Evolutionary conservation across 2,113 vertebrate genomes (phyloP), one percentile per base, ranked within the genome.

Genomic region (Panthera tigris): DNA sequence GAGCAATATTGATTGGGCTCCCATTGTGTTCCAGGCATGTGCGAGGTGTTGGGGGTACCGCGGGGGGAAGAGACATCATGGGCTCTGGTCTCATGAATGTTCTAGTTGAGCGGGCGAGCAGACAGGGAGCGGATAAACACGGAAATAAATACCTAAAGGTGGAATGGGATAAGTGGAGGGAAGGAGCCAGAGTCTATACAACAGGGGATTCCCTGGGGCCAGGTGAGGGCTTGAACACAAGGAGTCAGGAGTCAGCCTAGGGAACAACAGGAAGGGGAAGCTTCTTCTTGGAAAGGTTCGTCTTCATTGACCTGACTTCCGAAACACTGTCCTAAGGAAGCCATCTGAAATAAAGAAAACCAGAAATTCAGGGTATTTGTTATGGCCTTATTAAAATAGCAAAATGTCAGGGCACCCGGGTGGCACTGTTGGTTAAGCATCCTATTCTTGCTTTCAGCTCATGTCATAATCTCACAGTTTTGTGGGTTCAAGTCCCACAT

Each of bases 41-140:
- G 18, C 12, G 4, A 27, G 63, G 48, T 50, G 65, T 65, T 12
- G 15, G 55, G 27, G 50, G 39, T 7, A 31, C 2, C 1, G 65
- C 36, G 13, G 0, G 13, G 0, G 27, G 57, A 45, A 9, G 36
- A 73, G 79, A 15, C 6, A 5, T 12, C 27, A 6, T 13, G 12
- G 68, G 45, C 36, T 25, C 87, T 45, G 88, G 36, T 45, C 39
- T 89, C 36, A 5, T 21, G 66, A 69, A 39, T 41, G 23, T 50
- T 48, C n/a, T 13, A 29, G 63, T 23, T 0, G 1, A 48, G 16
- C 16, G 5, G 48, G 25, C 52, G 36, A 41, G 55, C 55, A 31
- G 76, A 7, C 4, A 9, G 27, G 45, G 63, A 68, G 36, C 29
- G 41, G 50, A 14, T 9, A 4, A 31, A 31, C 68, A 11, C 36